phyloP scores from a whole-genome alignment of 1,140 invertebrate genomes.

The Formica selysi region DNA sequence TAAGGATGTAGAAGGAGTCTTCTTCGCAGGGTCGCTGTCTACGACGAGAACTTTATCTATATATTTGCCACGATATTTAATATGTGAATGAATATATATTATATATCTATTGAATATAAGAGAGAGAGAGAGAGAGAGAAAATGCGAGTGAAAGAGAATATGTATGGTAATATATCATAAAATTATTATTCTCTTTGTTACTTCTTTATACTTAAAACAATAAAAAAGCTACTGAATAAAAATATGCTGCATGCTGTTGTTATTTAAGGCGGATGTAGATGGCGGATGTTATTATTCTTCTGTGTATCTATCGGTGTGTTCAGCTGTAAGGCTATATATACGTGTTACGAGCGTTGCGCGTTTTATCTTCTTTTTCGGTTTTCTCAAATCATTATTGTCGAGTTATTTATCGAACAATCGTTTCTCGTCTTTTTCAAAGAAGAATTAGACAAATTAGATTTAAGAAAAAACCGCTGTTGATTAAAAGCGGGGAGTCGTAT shows the following conservation, averaged over 20 bases:
- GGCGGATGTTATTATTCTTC: slow-evolving; percentile 17
- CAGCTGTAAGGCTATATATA: slow-evolving; percentile 22
- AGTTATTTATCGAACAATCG: slow-evolving; percentile 17
- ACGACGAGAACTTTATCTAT: slow-evolving; percentile 76
- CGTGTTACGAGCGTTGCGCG: background rate
- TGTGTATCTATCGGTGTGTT: slow-evolving; percentile 31
- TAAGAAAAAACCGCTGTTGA: background rate
- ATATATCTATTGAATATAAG: slow-evolving; percentile 72
- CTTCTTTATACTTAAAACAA: slow-evolving; percentile 86
- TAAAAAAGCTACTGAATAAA: slow-evolving; percentile 85
- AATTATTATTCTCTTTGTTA: slow-evolving; percentile 87
- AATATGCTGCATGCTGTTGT: slow-evolving; percentile 73
- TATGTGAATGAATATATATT: slow-evolving; percentile 79
- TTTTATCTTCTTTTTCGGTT: slow-evolving; percentile 16
- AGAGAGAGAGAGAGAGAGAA: slow-evolving; percentile 72
- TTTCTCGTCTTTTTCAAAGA: too few relatives aligned
- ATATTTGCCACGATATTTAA: slow-evolving; percentile 83
- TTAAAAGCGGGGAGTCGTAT: background rate
- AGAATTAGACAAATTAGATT: background rate
- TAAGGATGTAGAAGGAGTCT: slow-evolving; percentile 59
- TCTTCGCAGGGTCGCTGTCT: slow-evolving; percentile 67
- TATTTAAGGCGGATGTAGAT: slow-evolving; percentile 69
- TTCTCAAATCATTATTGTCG: slow-evolving; percentile 39
- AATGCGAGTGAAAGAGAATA: slow-evolving; percentile 66
- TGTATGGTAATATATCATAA: slow-evolving; percentile 84